A percentile compares a stretch with the other conserved stretches of the same genome.
phyloP scores from a whole-genome alignment of 2,113 vertebrate genomes.

The Triplophysa tibetana region DNA sequence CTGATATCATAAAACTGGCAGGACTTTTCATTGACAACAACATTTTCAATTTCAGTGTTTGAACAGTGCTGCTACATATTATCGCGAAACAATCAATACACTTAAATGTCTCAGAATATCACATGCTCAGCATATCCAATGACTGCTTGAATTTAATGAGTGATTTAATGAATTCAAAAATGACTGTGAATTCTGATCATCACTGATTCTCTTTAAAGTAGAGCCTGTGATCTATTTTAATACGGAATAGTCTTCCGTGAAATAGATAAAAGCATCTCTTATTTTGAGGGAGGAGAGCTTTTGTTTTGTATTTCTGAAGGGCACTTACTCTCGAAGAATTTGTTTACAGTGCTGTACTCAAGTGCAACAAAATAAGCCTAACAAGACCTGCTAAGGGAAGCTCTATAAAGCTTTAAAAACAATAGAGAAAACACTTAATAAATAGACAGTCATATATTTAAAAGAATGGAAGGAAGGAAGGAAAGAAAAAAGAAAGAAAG shows the following conservation, averaged over 20 bases:
- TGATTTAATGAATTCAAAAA: neutral
- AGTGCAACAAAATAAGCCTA: conserved; percentile 23
- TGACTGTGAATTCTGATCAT: neutral
- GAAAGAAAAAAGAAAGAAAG: no score
- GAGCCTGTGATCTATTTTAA: conserved; percentile 36
- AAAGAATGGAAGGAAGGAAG: no score
- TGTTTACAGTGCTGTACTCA: conserved; percentile 41
- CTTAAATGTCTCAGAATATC: conserved; percentile 3
- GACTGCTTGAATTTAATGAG: neutral
- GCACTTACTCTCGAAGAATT: conserved; percentile 45
- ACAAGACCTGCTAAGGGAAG: neutral
- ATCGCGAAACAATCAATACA: conserved; percentile 30
- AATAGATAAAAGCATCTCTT: conserved; percentile 48
- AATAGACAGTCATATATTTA: neutral
- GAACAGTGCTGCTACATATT: conserved; percentile 5
- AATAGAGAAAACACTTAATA: no score
- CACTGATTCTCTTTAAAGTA: conserved; percentile 32
- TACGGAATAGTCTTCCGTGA: conserved; percentile 28
- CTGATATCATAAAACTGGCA: conserved; percentile 1
- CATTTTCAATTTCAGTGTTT: conserved; percentile 15
- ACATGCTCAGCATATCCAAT: conserved; percentile 26
- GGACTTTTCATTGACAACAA: neutral
- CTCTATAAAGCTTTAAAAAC: no score
- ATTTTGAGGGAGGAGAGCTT: conserved; percentile 31
- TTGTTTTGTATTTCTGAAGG: conserved; percentile 44